Base-by-base conservation (phyloP, 2,113 vertebrate genomes). In the Rhinopomastus cyanomelas region DNA sequence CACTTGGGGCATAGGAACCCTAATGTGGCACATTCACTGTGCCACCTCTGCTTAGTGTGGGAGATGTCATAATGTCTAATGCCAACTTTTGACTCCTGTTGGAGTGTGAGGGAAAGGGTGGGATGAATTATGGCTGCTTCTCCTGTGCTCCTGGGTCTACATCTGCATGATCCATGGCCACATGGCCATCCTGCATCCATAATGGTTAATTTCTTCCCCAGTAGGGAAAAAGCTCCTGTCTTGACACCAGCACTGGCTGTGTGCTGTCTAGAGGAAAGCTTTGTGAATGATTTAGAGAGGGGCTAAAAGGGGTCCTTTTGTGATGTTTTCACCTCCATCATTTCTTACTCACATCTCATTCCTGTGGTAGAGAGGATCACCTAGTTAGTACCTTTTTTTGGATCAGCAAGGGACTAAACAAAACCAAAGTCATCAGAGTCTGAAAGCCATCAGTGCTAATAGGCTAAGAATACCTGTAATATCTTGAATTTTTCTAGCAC, bases 11-110 rank as follows among this genome's bases (percentile, higher is more conserved):
- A 75, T 55, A 74, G 51, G 12, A 59, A 34, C 37, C 32, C 20
- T 60, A 52, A 29, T 8, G 12, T 19, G 29, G 25, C 27, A 29
- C 25, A 22, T 29, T 49, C 18, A 17, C 65, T 78, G 39, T 44
- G 10, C 9, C 39, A 39, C 21, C 56, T 52, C 67, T 61, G 39
- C 52, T 32, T 76, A 56, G 42, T 3, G 19, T 19, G 16, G 22
- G 25, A 11, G 11, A 42, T 52, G 36, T 71, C 29, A 10, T 57
- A 21, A 44, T 3, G 4, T n/a, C 39, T 69, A 20, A n/a, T 26
- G 39, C 12, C 3, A 4, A 55, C 21, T 0, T 4, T 16, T 59
- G 11, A n/a, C 20, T 55, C 29, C 74, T 71, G 12, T 37, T 1
- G 2, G 26, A 14, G 22, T n/a, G 36, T 42, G 39, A 51, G 8